Evolutionary conservation across 2,888 invertebrate species (phyloP), one percentile per base, ranked within the genome.

Genomic region (Tromatobia lineatoria): DNA sequence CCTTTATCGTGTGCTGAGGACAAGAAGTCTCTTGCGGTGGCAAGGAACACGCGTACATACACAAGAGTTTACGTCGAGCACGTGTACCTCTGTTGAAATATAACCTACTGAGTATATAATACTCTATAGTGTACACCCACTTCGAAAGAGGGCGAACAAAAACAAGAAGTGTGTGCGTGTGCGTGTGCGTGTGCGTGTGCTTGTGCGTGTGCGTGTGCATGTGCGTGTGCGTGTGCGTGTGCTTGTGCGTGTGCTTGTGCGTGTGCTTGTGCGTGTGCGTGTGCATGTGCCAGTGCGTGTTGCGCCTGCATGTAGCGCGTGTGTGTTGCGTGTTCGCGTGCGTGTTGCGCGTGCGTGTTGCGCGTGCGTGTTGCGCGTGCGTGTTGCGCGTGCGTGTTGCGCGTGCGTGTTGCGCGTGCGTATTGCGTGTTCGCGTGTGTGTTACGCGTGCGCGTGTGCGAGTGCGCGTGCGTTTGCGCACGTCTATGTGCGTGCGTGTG

Each of bases 31-130:
- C 69, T 34, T 38, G 66, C 80, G 70, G 66, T 75, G 83, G 66
- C 61, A 73, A 61, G 67, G 67, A 73, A 83, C 83, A 83, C 83
- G 83, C 71, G 80, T 83, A 73, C 71, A 73, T 80, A 83, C 73
- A 77, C 76, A 70, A 76, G 42, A 61, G 71, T 69, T 69, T 61
- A 73, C 76, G 52, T 57, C 73, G 66, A 79, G 83, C 83, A 83
- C 83, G 83, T 83, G 83, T 83, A 80, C 34, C 64, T 10, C 42
- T 59, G 54, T 71, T 47, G 71, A 42, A 69, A 38, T 75, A 47
- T 64, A 64, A 74, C 20, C 59, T 2, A 74, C 18, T 13, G 38
- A 29, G 69, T 69, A 50, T 18, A 47, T 52, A 69, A 50, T 25
- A 10, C 34, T 47, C 29, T 6, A 34, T 47, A 45, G 6, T 11